A percentile compares a stretch with the other conserved stretches of the same genome.
phyloP scores from a whole-genome alignment of 92 coral and sea anemone genomes.

The Epizoanthus fatuus region DNA sequence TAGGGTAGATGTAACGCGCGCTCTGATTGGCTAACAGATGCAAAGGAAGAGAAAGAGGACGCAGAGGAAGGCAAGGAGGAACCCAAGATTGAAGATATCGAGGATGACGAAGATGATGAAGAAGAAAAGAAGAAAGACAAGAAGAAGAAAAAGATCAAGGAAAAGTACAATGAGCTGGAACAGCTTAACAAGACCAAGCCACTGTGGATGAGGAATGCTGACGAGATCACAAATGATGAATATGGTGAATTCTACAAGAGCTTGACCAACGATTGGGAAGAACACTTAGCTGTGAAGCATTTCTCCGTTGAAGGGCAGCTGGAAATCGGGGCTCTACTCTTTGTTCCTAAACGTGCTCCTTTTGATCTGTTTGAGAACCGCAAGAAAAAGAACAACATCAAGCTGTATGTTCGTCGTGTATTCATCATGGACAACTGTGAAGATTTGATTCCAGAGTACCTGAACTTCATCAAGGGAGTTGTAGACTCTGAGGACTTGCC shows the following conservation, averaged over 20 bases:
- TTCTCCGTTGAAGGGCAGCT: slow-evolving; percentile 99
- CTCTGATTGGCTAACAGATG: too few relatives aligned
- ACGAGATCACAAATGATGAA: slow-evolving; percentile 95
- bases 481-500: slow-evolving; percentile 99
- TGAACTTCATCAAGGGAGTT: slow-evolving; percentile 98
- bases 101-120: slow-evolving; percentile 86
- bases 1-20: too few relatives aligned
- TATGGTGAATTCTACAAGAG: slow-evolving; percentile 99
- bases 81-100: slow-evolving; percentile 91
- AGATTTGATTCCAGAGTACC: slow-evolving; percentile 96
- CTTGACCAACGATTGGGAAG: slow-evolving; percentile 99
- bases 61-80: slow-evolving; percentile 75
- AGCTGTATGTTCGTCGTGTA: slow-evolving; percentile 98
- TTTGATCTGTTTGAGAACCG: slow-evolving; percentile 98
- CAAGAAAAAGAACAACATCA: slow-evolving; percentile 99
- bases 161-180: slow-evolving; percentile 95
- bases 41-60: slow-evolving; percentile 74
- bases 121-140: slow-evolving; percentile 84
- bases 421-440: slow-evolving; percentile 99
- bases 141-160: slow-evolving; percentile 96
- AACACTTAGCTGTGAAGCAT: slow-evolving; percentile 98
- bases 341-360: slow-evolving; percentile 96
- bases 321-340: slow-evolving; percentile 96
- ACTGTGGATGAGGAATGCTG: slow-evolving; percentile 98
- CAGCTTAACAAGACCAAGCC: slow-evolving; percentile 99